phyloP scores from a whole-genome alignment of 2,797 vertebrate species.

The Eulemur mongoz region DNA sequence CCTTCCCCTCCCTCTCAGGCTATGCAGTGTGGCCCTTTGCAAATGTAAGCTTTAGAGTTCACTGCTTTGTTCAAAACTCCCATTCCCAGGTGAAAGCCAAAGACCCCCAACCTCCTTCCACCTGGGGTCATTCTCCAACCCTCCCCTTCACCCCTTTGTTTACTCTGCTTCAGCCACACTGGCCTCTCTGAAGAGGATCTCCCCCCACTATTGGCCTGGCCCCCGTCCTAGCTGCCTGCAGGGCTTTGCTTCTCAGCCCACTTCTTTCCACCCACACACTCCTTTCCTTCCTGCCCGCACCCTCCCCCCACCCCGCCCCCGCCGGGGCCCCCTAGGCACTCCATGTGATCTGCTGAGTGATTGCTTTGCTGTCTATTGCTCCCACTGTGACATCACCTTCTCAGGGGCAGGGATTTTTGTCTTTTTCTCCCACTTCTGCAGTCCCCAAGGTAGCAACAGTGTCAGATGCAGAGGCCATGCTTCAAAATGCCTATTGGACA shows the following conservation, averaged over 20 bases:
- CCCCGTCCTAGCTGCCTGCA: not conserved
- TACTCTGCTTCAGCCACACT: not conserved
- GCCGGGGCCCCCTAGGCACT: too few relatives aligned
- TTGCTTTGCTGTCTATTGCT: not conserved
- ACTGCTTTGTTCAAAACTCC: not conserved
- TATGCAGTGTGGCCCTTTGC: too few relatives aligned
- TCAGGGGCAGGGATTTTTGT: not conserved
- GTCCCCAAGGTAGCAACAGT: not conserved
- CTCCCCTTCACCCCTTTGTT: not conserved
- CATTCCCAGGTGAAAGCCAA: not conserved
- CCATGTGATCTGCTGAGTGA: not conserved
- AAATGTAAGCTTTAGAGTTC: not conserved
- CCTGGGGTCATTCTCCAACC: not conserved
- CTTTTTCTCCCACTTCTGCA: not conserved
- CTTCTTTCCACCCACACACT: too few relatives aligned
- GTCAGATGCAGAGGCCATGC: not conserved
- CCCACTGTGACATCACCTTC: not conserved
- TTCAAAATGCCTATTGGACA: not conserved
- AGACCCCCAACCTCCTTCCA: not conserved
- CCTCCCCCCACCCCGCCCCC: not conserved
- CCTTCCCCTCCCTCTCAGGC: not conserved
- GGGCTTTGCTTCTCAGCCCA: not conserved
- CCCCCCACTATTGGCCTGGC: too few relatives aligned
- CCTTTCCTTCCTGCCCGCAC: not conserved
- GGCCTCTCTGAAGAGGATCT: accelerated